Evolutionary conservation across 1,140 invertebrate species (phyloP).

Genomic region (Aphaenogaster floridana): DNA sequence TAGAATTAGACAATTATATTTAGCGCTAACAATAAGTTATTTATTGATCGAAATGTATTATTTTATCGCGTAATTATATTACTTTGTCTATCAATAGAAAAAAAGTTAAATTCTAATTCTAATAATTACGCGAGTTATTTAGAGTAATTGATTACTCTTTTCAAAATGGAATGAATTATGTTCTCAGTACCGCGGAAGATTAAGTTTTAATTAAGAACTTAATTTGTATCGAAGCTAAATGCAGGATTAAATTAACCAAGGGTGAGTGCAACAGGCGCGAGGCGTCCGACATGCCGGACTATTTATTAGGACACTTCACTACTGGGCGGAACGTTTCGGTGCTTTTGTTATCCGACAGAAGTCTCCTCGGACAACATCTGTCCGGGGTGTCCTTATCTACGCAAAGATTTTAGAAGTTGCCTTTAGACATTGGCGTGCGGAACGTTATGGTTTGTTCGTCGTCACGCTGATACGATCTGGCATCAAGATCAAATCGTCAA

Average conservation of each 20-base stretch:
- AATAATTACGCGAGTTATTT: not conserved
- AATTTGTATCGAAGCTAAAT: slow-evolving; percentile 32
- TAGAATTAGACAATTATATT: not conserved
- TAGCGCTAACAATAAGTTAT: no score
- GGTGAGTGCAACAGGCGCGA: slow-evolving; percentile 47
- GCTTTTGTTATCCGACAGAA: slow-evolving; percentile 43
- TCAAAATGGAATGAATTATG: slow-evolving; percentile 4
- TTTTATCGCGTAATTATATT: not conserved
- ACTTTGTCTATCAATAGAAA: not conserved
- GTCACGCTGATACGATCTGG: slow-evolving; percentile 52
- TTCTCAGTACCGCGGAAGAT: slow-evolving; percentile 9
- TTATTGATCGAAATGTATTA: not conserved
- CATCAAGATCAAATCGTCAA: slow-evolving; percentile 28
- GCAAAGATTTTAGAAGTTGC: slow-evolving; percentile 45
- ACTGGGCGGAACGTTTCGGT: slow-evolving; percentile 29
- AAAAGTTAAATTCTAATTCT: slow-evolving; percentile 4
- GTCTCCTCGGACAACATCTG: slow-evolving; percentile 47
- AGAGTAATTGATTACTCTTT: not conserved
- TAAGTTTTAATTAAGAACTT: not conserved
- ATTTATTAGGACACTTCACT: slow-evolving; percentile 55
- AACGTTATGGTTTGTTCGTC: slow-evolving; percentile 53
- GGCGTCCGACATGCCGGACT: slow-evolving; percentile 21
- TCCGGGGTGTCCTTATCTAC: slow-evolving; percentile 37
- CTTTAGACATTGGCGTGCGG: slow-evolving; percentile 2
- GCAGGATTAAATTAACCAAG: slow-evolving; percentile 41